A percentile compares a stretch with the other conserved stretches of the same genome.
Conservation (phyloP, 1,140 invertebrate species). For the Rhysida immarginata region DNA sequence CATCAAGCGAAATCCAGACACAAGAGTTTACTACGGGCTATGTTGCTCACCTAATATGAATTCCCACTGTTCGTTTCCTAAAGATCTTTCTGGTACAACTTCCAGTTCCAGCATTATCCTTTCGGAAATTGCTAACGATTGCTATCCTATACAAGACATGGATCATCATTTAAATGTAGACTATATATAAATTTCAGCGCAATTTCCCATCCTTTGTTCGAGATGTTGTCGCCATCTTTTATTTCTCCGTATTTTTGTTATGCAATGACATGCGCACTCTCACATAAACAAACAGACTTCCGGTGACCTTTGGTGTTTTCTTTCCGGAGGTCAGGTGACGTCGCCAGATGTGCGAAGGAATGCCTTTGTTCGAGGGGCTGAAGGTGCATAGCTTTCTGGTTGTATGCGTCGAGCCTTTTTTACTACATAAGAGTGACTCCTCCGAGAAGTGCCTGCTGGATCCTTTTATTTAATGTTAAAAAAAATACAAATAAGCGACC, state of each 20-base stretch:
- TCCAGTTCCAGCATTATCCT: conserved; percentile 80
- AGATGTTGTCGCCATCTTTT: conserved; percentile 2
- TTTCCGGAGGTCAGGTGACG: not conserved
- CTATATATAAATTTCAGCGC: not conserved
- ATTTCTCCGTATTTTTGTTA: not conserved
- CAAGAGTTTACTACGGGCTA: no score
- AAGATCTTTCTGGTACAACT: conserved; percentile 83
- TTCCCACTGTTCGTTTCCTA: conserved; percentile 93
- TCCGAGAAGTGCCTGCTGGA: no score
- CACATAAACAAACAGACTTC: not conserved
- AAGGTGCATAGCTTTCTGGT: no score
- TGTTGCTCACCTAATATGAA: conserved; percentile 88
- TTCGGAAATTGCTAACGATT: not conserved
- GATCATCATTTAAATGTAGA: not conserved
- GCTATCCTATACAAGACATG: not conserved
- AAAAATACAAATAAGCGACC: no score
- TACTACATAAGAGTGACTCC: no score
- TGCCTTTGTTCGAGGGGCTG: no score
- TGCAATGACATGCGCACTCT: conserved; percentile 2
- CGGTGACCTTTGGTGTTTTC: not conserved
- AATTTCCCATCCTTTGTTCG: not conserved
- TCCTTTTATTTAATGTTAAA: no score
- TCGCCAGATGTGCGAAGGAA: no score
- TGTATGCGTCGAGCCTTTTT: no score
- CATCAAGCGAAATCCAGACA: no score